phyloP scores from a whole-genome alignment of 1,140 invertebrate species.

The Antheraea pernyi region DNA sequence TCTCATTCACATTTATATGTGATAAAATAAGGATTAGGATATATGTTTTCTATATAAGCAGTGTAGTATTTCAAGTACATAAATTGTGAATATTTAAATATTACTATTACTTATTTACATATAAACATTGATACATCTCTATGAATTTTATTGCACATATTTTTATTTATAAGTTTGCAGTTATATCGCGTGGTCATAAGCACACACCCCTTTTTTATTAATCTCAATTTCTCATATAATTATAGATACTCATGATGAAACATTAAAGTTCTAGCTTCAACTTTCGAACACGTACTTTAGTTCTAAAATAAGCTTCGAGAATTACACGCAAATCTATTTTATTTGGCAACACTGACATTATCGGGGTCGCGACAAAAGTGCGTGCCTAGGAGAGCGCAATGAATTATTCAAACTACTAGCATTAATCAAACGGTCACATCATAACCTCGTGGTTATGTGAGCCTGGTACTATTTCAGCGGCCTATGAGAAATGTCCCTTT shows the following conservation, averaged over 20 bases:
- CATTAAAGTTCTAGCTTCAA: not conserved
- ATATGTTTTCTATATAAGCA: too few relatives aligned
- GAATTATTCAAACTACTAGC: slow-evolving; percentile 43
- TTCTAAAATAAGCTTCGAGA: not conserved
- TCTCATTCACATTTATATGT: too few relatives aligned
- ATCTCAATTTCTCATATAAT: not conserved
- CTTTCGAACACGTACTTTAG: not conserved
- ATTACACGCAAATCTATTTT: not conserved
- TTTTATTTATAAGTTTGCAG: too few relatives aligned
- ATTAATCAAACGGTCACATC: slow-evolving; percentile 50
- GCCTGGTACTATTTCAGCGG: not conserved
- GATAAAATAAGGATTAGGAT: too few relatives aligned
- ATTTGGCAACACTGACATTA: not conserved
- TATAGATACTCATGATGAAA: not conserved
- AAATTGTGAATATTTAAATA: too few relatives aligned
- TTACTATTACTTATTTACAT: too few relatives aligned
- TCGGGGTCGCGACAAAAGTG: slow-evolving; percentile 11
- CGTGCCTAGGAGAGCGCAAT: slow-evolving; percentile 34
- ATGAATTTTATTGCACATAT: too few relatives aligned
- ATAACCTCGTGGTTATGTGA: slow-evolving; percentile 27
- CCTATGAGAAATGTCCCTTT: slow-evolving; percentile 2
- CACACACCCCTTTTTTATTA: not conserved
- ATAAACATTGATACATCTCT: too few relatives aligned
- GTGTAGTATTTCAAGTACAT: too few relatives aligned
- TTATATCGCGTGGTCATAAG: too few relatives aligned